A percentile compares a stretch with the other conserved stretches of the same genome.
Conservation (phyloP, 2,888 invertebrate genomes). For the Macropis europaea region DNA sequence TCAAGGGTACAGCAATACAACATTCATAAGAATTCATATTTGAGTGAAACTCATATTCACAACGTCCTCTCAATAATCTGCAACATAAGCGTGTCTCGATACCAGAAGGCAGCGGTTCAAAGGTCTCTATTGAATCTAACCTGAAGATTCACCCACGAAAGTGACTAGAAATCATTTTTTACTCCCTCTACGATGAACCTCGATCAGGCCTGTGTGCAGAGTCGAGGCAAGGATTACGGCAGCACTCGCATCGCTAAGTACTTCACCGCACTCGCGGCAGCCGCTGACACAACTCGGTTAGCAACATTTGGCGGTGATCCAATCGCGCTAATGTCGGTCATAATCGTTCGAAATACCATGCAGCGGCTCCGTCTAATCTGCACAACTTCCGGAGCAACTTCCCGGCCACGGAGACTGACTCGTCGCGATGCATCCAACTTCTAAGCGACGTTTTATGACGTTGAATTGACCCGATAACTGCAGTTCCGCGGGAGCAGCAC, state of each 20-base stretch:
- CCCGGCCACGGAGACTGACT: not conserved
- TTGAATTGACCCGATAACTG: not conserved
- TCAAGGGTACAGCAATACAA: too few relatives aligned
- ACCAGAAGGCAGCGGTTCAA: too few relatives aligned
- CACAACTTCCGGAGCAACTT: slow-evolving; percentile 21
- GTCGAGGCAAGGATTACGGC: not conserved
- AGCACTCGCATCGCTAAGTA: slow-evolving; percentile 17
- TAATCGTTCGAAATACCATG: slow-evolving; percentile 36
- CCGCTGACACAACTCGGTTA: slow-evolving; percentile 27
- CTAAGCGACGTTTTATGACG: not conserved
- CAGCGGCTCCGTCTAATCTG: slow-evolving; percentile 26
- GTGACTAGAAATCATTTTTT: too few relatives aligned
- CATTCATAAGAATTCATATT: too few relatives aligned
- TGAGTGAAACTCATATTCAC: too few relatives aligned
- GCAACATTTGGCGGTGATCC: slow-evolving; percentile 39
- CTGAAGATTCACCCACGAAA: too few relatives aligned
- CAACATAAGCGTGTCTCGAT: too few relatives aligned
- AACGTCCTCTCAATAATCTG: too few relatives aligned
- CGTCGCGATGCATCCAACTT: not conserved
- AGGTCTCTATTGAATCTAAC: too few relatives aligned
- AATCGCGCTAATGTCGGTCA: slow-evolving; percentile 30
- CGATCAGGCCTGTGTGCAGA: slow-evolving; percentile 9
- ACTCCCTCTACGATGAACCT: too few relatives aligned
- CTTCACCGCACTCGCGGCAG: slow-evolving; percentile 22
- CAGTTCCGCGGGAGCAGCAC: not conserved